phyloP scores from a whole-genome alignment of 2,888 invertebrate species.

The Andrena bicolor region DNA sequence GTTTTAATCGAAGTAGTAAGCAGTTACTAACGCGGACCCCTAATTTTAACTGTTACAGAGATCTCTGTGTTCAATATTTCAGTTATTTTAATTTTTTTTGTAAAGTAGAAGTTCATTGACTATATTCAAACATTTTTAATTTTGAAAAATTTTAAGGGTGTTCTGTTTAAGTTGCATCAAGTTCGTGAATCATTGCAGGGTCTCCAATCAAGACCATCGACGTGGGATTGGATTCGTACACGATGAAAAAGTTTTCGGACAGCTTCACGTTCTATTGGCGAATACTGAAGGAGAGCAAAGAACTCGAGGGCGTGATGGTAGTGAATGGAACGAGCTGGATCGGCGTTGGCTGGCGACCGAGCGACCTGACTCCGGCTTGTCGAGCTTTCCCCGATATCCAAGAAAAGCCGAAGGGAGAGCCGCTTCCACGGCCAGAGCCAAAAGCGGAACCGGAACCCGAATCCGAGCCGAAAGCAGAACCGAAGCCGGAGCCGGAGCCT shows the following conservation, averaged over 20 bases:
- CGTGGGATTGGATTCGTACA: slow-evolving; percentile 90
- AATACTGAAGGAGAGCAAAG: slow-evolving; percentile 92
- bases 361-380: slow-evolving; percentile 90
- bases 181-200: slow-evolving; percentile 86
- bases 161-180: neutral
- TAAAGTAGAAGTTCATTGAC: too few relatives aligned
- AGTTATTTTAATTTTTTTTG: too few relatives aligned
- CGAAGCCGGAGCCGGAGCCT: slow-evolving; percentile 84
- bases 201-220: slow-evolving; percentile 91
- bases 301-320: slow-evolving; percentile 94
- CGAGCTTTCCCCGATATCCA: slow-evolving; percentile 92
- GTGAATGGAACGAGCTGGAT: slow-evolving; percentile 94
- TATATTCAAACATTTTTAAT: too few relatives aligned
- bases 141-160: too few relatives aligned
- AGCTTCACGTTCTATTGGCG: slow-evolving; percentile 94
- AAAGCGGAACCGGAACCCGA: slow-evolving; percentile 82
- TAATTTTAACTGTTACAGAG: too few relatives aligned
- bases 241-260: slow-evolving; percentile 90
- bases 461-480: slow-evolving; percentile 82
- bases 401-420: slow-evolving; percentile 83
- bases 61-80: too few relatives aligned
- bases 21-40: too few relatives aligned
- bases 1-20: too few relatives aligned
- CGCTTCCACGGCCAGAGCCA: slow-evolving; percentile 83
- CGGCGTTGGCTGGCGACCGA: slow-evolving; percentile 97